phyloP scores from a whole-genome alignment of 2,797 vertebrate species.

The Tachyglossus aculeatus region DNA sequence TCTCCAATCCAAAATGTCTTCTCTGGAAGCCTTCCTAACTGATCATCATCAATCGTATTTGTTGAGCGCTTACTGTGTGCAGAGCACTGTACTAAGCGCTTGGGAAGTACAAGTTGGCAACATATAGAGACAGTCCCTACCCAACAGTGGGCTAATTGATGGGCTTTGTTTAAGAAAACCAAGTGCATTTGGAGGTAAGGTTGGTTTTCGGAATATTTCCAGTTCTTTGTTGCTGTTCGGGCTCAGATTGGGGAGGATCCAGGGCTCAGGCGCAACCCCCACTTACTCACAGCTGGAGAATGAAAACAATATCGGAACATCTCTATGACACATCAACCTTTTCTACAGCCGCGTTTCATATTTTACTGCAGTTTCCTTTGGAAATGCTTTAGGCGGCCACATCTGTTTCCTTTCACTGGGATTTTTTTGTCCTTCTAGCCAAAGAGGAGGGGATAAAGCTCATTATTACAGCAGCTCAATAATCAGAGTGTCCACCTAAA shows the following conservation, averaged over 20 bases:
- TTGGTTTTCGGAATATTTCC: conserved; percentile 57
- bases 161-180: conserved; percentile 62
- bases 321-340: conserved; percentile 64
- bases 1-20: conserved; percentile 45
- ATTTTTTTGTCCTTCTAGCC: conserved; percentile 70
- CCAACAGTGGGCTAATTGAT: no score
- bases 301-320: conserved; percentile 65
- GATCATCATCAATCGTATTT: no score
- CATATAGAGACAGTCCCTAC: no score
- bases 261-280: conserved; percentile 60
- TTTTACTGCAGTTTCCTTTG: conserved; percentile 73
- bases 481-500: conserved; percentile 69
- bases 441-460: conserved; percentile 67
- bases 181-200: conserved; percentile 48
- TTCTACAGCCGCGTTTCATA: conserved; percentile 56
- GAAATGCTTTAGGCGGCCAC: conserved; percentile 71
- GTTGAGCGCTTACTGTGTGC: no score
- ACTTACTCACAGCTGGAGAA: conserved; percentile 65
- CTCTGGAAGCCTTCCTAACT: conserved; percentile 54
- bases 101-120: no score
- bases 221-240: conserved; percentile 51
- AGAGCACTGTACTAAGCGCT: no score
- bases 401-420: conserved; percentile 77
- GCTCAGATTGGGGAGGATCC: conserved; percentile 62
- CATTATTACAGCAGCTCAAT: conserved; percentile 66